Base-by-base conservation (phyloP, 2,888 invertebrate species). In the Trachelus troglodyta region DNA sequence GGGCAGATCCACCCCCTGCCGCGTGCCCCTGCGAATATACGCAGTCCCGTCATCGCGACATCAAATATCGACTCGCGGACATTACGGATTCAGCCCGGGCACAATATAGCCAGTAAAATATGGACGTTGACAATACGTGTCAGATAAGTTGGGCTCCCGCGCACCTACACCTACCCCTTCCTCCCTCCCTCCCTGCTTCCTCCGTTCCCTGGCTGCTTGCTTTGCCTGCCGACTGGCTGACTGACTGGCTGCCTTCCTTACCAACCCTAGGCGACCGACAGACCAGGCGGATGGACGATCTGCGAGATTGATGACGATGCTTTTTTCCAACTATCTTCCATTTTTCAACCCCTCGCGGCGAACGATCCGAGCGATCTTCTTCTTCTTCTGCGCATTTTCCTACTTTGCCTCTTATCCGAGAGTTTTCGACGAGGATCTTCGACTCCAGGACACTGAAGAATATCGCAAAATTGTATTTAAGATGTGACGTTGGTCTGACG, bases 401-500 rank as follows among this genome's bases (percentile, higher is more conserved):
- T 56, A 23, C 23, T 23, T 56, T 23, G 9, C 56, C 56, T 56
- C 56, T 56, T 56, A 56, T 56, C 56, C 56, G 9, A 9, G 12
- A 23, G 31, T 34, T 2, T 12, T 71, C 31, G 71, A 12, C 71
- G 71, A 71, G 33, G 31, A 33, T 31, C 31, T 33, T 12, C 71
- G 71, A 71, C 71, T 71, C 33, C 71, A 12, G 71, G 71, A 56
- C 56, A 56, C 31, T 34, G 71, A 73, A 73, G 68, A 84, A 87
- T 85, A 87, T 84, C 82, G 79, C 82, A 79, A 83, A 83, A 83
- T 86, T 85, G 81, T 79, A 79, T 81, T 82, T 87, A 86, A 86
- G 85, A 84, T 84, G 83, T 84, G 83, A 83, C 82, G 83, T 82
- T 77, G 79, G 82, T 81, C 83, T 88, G 89, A 89, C 87, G 86